These are phyloP conservation scores for Salvator merianae DNA, from an alignment of 2,113 vertebrate species.

Conservation along the genomic window DNA sequence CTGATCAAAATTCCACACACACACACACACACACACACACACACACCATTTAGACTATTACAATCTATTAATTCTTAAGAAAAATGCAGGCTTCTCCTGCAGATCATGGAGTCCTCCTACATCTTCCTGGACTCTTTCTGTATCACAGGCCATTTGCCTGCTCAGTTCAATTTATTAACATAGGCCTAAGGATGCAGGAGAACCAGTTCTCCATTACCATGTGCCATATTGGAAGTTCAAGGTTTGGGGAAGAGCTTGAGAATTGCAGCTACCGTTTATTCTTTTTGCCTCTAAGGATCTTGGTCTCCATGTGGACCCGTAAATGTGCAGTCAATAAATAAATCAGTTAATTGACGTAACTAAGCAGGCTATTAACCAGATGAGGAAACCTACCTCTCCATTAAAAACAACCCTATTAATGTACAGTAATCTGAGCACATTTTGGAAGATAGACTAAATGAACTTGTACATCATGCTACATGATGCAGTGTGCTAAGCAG, in stretches of 20 bases:
- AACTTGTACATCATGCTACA: not conserved
- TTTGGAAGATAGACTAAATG: not conserved
- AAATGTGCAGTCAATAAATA: conserved; percentile 27
- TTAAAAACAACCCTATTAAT: too few species aligned
- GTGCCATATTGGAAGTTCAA: too few species aligned
- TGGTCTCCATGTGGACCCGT: not conserved
- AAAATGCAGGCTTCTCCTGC: not conserved
- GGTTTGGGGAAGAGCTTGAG: too few species aligned
- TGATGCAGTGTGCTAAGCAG: too few species aligned
- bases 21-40: too few species aligned
- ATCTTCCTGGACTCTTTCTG: not conserved
- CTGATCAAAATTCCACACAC: too few species aligned
- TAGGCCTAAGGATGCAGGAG: too few species aligned
- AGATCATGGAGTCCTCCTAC: not conserved
- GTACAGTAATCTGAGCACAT: too few species aligned
- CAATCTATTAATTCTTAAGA: too few species aligned
- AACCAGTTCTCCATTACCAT: too few species aligned
- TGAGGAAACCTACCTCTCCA: too few species aligned
- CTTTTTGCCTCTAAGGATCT: not conserved
- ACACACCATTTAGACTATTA: too few species aligned
- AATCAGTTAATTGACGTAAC: conserved; percentile 50
- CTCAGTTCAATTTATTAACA: not conserved
- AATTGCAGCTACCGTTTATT: not conserved
- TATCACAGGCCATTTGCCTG: not conserved
- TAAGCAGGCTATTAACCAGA: conserved; percentile 30